Evolutionary conservation across 2,113 vertebrate genomes (phyloP).

Genomic region (Indicator maculatus): DNA sequence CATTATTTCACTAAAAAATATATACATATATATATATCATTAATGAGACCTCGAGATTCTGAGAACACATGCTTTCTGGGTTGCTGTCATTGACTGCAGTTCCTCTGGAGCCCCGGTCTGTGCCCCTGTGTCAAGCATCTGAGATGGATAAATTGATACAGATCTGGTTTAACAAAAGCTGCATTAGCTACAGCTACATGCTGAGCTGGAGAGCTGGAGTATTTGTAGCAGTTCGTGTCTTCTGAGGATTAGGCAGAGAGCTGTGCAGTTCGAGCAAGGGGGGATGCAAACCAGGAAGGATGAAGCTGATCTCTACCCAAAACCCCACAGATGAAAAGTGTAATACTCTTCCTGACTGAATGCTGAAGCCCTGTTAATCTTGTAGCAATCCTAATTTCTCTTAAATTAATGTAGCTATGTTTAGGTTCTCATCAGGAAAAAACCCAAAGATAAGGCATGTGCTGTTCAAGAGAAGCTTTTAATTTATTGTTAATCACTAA

Average conservation of each 20-base stretch:
- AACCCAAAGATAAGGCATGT: not conserved
- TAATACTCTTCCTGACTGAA: not conserved
- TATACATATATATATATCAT: too few species aligned
- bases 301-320: not conserved
- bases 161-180: not conserved
- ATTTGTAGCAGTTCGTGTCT: rapidly evolving
- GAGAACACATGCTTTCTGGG: not conserved
- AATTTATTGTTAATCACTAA: not conserved
- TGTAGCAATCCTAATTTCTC: not conserved
- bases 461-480: not conserved
- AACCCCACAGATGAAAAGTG: not conserved
- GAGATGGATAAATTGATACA: not conserved
- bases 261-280: not conserved
- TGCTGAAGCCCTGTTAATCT: not conserved
- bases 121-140: rapidly evolving
- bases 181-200: not conserved
- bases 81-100: not conserved
- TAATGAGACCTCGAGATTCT: not conserved
- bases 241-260: not conserved
- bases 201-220: not conserved
- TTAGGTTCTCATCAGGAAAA: not conserved
- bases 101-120: not conserved
- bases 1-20: too few species aligned
- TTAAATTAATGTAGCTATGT: not conserved
- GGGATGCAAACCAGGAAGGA: not conserved